Conservation (phyloP, 2,888 invertebrate species). For the Celastrina argiolus region DNA sequence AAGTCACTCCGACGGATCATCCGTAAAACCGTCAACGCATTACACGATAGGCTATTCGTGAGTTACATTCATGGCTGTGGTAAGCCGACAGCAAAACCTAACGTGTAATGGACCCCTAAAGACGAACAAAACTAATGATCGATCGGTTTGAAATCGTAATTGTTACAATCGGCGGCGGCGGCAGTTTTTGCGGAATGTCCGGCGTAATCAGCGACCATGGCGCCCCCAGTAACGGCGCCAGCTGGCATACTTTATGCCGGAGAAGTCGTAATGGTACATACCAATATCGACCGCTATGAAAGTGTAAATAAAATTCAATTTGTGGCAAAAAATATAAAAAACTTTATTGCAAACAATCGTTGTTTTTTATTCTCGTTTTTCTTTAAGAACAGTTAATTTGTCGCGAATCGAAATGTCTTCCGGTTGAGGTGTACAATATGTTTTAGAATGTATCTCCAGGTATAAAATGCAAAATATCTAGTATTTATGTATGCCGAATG, state of each 20-base stretch:
- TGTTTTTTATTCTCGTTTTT: neutral
- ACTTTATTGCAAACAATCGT: constrained; percentile 1
- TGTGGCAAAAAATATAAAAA: constrained; percentile 12
- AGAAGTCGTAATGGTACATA: constrained; percentile 24
- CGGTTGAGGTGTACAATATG: neutral
- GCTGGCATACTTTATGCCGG: constrained; percentile 23
- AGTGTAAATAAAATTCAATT: constrained; percentile 17
- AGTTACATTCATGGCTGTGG: too few species aligned
- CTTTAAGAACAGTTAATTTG: neutral
- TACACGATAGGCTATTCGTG: neutral
- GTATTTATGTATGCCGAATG: neutral
- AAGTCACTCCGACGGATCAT: too few species aligned
- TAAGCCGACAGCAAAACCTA: too few species aligned
- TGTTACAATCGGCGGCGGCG: neutral
- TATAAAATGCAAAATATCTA: neutral
- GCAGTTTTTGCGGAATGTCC: constrained; percentile 18
- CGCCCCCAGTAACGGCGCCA: constrained; percentile 21
- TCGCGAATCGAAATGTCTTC: neutral
- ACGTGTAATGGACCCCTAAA: too few species aligned
- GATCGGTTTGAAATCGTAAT: neutral
- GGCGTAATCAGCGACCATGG: neutral
- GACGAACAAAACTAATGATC: neutral
- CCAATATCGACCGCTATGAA: constrained; percentile 18
- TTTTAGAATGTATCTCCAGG: neutral
- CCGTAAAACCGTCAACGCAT: too few species aligned